These are phyloP conservation scores for Acanthosepion lycidas DNA, from an alignment of 2,888 invertebrate genomes.

Conservation along the genomic window DNA sequence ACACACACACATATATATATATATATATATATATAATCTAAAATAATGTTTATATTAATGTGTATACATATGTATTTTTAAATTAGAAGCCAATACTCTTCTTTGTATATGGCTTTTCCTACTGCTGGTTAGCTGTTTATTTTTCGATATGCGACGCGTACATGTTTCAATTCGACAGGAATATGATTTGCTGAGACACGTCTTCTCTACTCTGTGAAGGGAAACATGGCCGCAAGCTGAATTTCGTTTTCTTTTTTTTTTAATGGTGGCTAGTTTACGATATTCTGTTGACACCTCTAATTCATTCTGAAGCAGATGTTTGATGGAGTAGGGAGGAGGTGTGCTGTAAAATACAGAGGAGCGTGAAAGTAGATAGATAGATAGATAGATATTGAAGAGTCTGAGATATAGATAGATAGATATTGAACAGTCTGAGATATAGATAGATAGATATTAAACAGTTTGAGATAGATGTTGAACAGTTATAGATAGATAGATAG, in stretches of 20 bases:
- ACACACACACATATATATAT: too few relatives aligned
- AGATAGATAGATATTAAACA: too few relatives aligned
- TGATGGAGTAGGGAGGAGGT: not conserved
- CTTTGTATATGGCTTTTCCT: not conserved
- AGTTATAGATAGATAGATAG: too few relatives aligned
- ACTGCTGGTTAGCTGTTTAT: not conserved
- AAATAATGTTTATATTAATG: not conserved
- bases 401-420: not conserved
- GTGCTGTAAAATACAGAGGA: not conserved
- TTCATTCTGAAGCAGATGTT: not conserved
- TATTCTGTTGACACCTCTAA: not conserved
- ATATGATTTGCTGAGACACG: not conserved
- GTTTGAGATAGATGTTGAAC: too few relatives aligned
- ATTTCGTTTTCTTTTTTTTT: not conserved
- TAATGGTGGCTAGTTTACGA: not conserved
- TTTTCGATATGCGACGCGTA: not conserved
- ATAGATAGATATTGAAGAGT: too few relatives aligned
- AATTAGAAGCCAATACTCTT: not conserved
- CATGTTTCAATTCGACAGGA: not conserved
- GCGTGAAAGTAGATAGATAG: too few relatives aligned
- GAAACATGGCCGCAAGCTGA: not conserved
- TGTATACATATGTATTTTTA: not conserved
- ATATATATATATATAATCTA: too few relatives aligned
- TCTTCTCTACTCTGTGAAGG: too few relatives aligned
- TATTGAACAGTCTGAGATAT: too few relatives aligned